Evolutionary conservation across 64 coral and sea anemone species (phyloP).

Genomic region (Montipora capricornis): DNA sequence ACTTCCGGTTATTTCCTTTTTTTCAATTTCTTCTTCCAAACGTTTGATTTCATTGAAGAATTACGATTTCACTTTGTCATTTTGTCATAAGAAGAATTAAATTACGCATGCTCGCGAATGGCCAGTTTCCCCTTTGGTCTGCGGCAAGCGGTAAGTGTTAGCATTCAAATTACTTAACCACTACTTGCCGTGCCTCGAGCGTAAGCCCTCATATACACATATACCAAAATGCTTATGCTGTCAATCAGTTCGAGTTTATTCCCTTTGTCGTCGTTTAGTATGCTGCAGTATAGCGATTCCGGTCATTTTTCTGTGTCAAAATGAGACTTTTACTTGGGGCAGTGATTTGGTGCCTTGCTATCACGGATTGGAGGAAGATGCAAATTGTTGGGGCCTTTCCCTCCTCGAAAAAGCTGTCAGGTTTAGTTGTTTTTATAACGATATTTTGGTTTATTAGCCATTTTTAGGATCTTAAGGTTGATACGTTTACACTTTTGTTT

Average conservation of each 20-base stretch:
- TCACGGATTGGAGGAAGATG: not conserved
- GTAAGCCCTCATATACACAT: not conserved
- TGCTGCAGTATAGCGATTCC: not conserved
- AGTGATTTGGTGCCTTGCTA: conserved; percentile 19
- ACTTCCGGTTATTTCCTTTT: not conserved
- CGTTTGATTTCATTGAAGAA: too few relatives aligned
- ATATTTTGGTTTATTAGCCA: not conserved
- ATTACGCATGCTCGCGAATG: not conserved
- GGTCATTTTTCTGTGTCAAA: not conserved
- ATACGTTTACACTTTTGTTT: not conserved
- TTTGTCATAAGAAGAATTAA: not conserved
- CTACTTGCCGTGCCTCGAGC: too few relatives aligned
- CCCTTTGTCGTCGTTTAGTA: not conserved
- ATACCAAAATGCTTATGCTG: not conserved
- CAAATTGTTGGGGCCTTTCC: not conserved
- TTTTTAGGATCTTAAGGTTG: not conserved
- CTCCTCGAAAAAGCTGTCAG: conserved; percentile 51
- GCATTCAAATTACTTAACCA: not conserved
- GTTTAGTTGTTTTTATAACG: conserved; percentile 23
- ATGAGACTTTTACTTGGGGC: conserved; percentile 26
- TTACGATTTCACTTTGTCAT: not conserved
- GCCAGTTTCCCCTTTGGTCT: not conserved
- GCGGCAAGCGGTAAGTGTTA: not conserved
- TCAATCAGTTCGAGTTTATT: not conserved
- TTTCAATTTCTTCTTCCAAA: not conserved